Conservation (phyloP, 2,888 invertebrate species). For the Phorcus lineatus region DNA sequence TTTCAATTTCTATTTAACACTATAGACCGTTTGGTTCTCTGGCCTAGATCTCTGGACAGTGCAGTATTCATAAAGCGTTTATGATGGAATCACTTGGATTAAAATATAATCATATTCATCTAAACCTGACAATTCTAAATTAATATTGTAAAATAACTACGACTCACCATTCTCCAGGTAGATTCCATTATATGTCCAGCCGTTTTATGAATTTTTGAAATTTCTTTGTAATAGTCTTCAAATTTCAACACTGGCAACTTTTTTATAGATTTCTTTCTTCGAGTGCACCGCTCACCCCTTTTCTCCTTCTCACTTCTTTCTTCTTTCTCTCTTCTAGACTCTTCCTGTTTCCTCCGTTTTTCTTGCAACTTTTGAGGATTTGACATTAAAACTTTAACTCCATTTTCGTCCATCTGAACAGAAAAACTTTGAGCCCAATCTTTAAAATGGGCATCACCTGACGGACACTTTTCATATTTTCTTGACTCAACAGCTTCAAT, state of each 20-base stretch:
- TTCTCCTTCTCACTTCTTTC: not conserved
- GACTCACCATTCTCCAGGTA: not conserved
- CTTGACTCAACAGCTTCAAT: not conserved
- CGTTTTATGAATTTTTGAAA: not conserved
- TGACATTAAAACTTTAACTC: constrained; percentile 21
- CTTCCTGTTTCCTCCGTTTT: not conserved
- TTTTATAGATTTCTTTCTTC: not conserved
- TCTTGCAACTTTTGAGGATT: constrained; percentile 26
- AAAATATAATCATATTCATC: too few relatives aligned
- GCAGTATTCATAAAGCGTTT: too few relatives aligned
- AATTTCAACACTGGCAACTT: not conserved
- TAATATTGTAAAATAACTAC: not conserved
- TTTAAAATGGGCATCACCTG: not conserved
- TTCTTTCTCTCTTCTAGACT: not conserved
- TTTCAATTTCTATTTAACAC: too few relatives aligned
- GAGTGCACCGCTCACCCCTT: not conserved
- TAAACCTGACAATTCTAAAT: not conserved
- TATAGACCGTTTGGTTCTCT: too few relatives aligned
- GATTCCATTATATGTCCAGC: not conserved
- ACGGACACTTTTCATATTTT: not conserved
- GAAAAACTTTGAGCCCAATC: not conserved
- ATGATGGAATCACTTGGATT: too few relatives aligned
- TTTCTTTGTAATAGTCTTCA: not conserved
- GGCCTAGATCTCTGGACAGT: too few relatives aligned
- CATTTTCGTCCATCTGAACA: constrained; percentile 19